These are phyloP conservation scores for Microhierax caerulescens DNA, from an alignment of 2,797 vertebrate species.

Conservation along the genomic window DNA sequence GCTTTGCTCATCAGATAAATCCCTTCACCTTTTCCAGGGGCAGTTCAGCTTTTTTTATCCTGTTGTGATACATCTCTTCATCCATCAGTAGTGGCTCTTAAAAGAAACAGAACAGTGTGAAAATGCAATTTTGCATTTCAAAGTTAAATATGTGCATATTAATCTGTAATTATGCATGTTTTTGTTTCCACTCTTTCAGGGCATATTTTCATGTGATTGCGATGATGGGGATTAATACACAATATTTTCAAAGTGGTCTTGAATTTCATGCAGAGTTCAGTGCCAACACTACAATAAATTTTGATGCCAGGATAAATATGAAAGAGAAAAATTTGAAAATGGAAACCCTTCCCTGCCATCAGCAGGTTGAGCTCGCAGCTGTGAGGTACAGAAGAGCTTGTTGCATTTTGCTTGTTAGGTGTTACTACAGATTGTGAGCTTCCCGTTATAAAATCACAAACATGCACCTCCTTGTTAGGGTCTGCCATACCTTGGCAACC, in stretches of 20 bases:
- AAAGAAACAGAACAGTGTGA: not conserved
- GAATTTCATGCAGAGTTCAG: conserved; percentile 56
- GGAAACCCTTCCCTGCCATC: conserved; percentile 32
- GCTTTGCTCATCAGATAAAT: not conserved
- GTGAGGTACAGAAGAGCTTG: conserved; percentile 42
- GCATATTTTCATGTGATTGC: conserved; percentile 14
- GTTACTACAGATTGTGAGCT: not conserved
- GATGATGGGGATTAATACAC: conserved; percentile 70
- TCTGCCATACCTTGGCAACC: not conserved
- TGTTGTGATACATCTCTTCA: not conserved
- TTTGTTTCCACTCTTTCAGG: conserved; percentile 41
- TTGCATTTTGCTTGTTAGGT: not conserved
- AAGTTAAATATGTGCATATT: not conserved
- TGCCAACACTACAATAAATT: conserved; percentile 38
- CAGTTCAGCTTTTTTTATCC: not conserved
- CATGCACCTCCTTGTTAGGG: not conserved
- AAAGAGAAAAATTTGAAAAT: conserved; percentile 66
- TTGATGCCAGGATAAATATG: conserved; percentile 51
- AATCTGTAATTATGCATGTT: not conserved
- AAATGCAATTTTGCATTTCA: not conserved
- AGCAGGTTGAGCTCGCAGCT: conserved; percentile 39
- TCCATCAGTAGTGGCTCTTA: not conserved
- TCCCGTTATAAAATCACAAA: not conserved
- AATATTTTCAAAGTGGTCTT: conserved; percentile 63
- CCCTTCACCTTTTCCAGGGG: not conserved